phyloP scores from a whole-genome alignment of 1,140 invertebrate species.

The Chironomus tepperi region DNA sequence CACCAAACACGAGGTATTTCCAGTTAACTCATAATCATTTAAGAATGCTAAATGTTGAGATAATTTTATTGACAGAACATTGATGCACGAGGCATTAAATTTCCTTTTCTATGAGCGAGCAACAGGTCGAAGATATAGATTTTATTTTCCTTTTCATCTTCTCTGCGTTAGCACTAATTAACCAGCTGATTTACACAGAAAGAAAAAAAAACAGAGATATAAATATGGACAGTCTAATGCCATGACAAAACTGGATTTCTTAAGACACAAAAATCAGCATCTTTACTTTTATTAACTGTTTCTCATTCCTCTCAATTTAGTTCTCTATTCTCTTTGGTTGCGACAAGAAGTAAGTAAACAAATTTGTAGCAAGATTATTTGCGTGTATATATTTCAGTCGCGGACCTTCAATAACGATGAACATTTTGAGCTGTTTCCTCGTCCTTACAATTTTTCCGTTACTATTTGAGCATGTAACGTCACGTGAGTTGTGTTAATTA shows the following conservation, averaged over 20 bases:
- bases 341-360: background rate
- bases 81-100: too few species aligned
- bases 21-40: too few species aligned
- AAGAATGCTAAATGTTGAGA: too few species aligned
- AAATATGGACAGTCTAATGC: background rate
- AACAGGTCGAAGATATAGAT: too few species aligned
- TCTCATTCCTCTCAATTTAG: background rate
- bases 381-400: too few species aligned
- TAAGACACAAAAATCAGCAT: background rate
- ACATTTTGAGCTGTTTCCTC: background rate
- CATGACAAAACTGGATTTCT: background rate
- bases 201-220: background rate
- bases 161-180: too few species aligned
- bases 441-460: background rate
- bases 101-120: too few species aligned
- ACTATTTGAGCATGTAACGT: background rate
- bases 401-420: background rate
- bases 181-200: too few species aligned
- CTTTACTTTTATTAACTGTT: slow-evolving; percentile 1
- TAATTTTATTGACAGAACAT: too few species aligned
- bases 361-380: background rate
- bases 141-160: too few species aligned
- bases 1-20: too few species aligned
- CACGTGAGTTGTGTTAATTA: background rate
- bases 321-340: background rate